These are phyloP conservation scores for Hermetia illucens DNA, from an alignment of 1,140 invertebrate species.

Conservation along the genomic window DNA sequence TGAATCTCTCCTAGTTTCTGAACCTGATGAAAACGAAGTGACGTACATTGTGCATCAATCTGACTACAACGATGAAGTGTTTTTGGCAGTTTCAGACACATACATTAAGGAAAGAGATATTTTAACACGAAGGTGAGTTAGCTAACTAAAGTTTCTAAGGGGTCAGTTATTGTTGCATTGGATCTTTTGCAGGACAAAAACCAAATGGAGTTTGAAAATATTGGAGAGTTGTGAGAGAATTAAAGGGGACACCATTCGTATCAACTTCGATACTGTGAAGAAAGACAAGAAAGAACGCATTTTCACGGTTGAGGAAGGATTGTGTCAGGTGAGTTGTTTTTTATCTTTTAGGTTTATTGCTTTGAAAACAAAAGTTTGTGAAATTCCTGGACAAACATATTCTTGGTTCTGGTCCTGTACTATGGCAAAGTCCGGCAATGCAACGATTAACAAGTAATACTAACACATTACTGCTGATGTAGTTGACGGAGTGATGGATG, in stretches of 20 bases:
- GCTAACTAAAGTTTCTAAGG: neutral
- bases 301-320: conserved; percentile 38
- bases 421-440: no score
- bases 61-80: conserved; percentile 17
- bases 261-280: conserved; percentile 45
- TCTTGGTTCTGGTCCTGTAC: no score
- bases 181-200: conserved; percentile 30
- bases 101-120: conserved; percentile 27
- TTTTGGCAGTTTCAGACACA: conserved; percentile 24
- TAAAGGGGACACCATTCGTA: conserved; percentile 36
- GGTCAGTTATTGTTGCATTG: conserved; percentile 2
- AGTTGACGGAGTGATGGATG: no score
- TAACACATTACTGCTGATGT: no score
- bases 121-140: conserved; percentile 19
- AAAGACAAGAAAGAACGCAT: conserved; percentile 37
- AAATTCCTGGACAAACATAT: no score
- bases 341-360: neutral
- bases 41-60: conserved; percentile 20
- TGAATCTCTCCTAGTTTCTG: conserved; percentile 15
- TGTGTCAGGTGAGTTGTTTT: conserved; percentile 33
- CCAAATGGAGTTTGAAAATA: conserved; percentile 39
- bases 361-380: neutral
- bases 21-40: conserved; percentile 21
- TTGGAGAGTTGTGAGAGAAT: conserved; percentile 37
- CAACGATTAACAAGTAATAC: no score